These are phyloP conservation scores for Crossocerus cetratus DNA, from an alignment of 2,888 invertebrate genomes.

Conservation along the genomic window DNA sequence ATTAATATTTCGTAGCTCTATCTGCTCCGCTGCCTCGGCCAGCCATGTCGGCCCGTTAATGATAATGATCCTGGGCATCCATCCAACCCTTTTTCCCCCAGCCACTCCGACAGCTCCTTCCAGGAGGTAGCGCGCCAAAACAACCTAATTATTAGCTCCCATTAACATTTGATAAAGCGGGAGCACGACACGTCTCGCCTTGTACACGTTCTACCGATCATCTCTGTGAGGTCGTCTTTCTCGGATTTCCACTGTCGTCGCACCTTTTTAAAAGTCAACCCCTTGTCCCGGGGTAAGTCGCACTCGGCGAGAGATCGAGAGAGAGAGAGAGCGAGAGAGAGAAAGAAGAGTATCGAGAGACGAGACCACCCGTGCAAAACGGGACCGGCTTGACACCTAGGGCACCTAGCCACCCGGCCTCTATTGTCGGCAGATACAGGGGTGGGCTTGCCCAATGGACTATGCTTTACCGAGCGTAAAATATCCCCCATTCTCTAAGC, in stretches of 20 bases:
- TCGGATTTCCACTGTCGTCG: conserved; percentile 11
- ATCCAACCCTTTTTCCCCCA: conserved; percentile 39
- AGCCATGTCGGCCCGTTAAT: conserved; percentile 57
- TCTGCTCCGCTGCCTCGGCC: conserved; percentile 57
- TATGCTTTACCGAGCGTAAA: conserved; percentile 75
- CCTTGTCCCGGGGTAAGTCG: conserved; percentile 36
- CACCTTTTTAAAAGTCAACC: conserved; percentile 37
- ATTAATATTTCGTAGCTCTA: conserved; percentile 73
- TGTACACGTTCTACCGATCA: no score
- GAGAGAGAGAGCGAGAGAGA: not conserved
- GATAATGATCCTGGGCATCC: conserved; percentile 63
- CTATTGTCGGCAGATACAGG: conserved; percentile 55
- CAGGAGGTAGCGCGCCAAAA: conserved; percentile 19
- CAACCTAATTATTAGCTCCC: conserved; percentile 29
- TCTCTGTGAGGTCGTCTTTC: not conserved
- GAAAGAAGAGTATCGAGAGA: conserved; percentile 48
- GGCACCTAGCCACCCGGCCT: conserved; percentile 55
- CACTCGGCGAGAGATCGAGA: conserved; percentile 36
- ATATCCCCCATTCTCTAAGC: conserved; percentile 70
- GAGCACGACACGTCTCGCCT: no score
- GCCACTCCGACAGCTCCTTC: not conserved
- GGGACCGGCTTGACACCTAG: conserved; percentile 70
- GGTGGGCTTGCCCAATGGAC: conserved; percentile 55
- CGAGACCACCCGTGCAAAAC: conserved; percentile 65
- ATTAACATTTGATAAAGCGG: conserved; percentile 5